Evolutionary conservation across 2,888 invertebrate species (phyloP).

Genomic region (Charanyca ferruginea): DNA sequence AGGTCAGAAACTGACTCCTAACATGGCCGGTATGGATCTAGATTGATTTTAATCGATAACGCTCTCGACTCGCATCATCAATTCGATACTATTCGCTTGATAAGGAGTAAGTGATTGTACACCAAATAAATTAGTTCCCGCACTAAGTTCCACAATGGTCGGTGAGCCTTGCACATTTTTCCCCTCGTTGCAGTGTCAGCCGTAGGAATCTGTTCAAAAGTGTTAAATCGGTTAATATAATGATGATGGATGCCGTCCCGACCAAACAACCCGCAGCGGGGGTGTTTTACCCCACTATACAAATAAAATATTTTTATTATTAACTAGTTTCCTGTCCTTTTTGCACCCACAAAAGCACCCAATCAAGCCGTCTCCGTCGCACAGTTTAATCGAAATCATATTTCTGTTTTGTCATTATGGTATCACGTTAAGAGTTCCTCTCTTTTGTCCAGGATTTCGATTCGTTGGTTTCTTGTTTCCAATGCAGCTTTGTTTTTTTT

Average conservation of each 20-base stretch:
- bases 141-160: slow-evolving; percentile 46
- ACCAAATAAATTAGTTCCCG: slow-evolving; percentile 64
- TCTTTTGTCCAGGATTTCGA: slow-evolving; percentile 88
- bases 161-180: slow-evolving; percentile 67
- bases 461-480: slow-evolving; percentile 89
- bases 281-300: slow-evolving; percentile 91
- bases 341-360: slow-evolving; percentile 75
- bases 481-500: slow-evolving; percentile 80
- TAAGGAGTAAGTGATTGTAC: slow-evolving; percentile 66
- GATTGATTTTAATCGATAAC: slow-evolving; percentile 73
- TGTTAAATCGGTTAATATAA: slow-evolving; percentile 91
- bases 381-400: slow-evolving; percentile 90
- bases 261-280: slow-evolving; percentile 90
- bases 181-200: slow-evolving; percentile 69
- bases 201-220: slow-evolving; percentile 89
- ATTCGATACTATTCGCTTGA: slow-evolving; percentile 58
- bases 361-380: slow-evolving; percentile 79
- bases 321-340: slow-evolving; percentile 84
- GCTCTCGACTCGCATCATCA: slow-evolving; percentile 70
- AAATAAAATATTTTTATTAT: slow-evolving; percentile 91
- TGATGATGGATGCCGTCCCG: slow-evolving; percentile 90
- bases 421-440: slow-evolving; percentile 90
- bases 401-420: slow-evolving; percentile 91
- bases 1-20: slow-evolving; percentile 76
- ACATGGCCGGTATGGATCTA: slow-evolving; percentile 74